Evolutionary conservation across 2,888 invertebrate genomes (phyloP), one percentile per base, ranked within the genome.

Genomic region (Chloroclysta siterata): DNA sequence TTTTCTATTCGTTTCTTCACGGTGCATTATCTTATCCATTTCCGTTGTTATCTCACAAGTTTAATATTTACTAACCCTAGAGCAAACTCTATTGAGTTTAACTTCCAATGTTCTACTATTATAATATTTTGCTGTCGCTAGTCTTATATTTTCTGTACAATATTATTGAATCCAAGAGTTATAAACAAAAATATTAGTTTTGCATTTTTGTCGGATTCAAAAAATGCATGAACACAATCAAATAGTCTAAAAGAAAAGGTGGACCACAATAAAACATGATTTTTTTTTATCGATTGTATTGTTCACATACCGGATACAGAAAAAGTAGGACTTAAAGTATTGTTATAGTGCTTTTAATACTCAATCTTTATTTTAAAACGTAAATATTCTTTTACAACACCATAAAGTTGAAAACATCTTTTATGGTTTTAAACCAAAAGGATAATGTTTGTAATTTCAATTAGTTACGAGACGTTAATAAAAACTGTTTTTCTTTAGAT

Each of bases 21-120:
- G 74, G 78, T 69, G 71, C 65, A 79, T 84, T 86, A 85, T 85
- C 80, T 83, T 74, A 74, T 74, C 72, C 66, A 74, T 79, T 83
- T 84, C 81, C 79, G 79, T 67, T 76, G 80, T 84, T 87, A 84
- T 84, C 79, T 82, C 81, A 83, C 73, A 72, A 52, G 33, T 33
- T 33, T 33, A 33, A 58, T 63, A 53, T 63, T 64, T 61, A 46
- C 77, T 72, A 72, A 66, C 62, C 55, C 56, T 56, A 17, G 7
- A 48, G 44, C 33, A 33, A 2, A 2, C 4, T 44, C 8, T 15
- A 17, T 10, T 17, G 44, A 28, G 39, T 39, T 41, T 2, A 15
- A 56, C 15, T 50, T 48, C 50, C 50, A 22, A 46, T 11, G 7
- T 47, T n/a, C 22, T 41, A 22, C 14, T 44, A 29, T n/a, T n/a